Base-by-base conservation (phyloP, 53 echinoderm and acorn worm species). In the Glandiceps talaboti region DNA sequence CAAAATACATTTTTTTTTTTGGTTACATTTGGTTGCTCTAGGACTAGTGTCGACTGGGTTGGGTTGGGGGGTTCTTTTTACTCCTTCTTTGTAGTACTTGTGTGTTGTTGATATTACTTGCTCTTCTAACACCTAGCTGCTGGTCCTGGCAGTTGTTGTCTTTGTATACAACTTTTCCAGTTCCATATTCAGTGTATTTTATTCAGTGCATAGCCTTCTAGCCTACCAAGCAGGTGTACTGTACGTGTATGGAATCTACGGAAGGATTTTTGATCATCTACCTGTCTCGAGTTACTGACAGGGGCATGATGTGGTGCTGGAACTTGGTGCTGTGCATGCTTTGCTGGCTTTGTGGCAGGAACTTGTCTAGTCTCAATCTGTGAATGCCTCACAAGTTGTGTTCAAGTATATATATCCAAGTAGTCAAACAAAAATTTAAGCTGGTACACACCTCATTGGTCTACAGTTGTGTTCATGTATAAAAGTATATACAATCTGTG, bases 251-350 rank as follows among this genome's bases (percentile, higher is more conserved):
- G 79, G 31, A 78, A 32, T 32, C 26, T 32, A 31, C 79, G 31
- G 99, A 92, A 99, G 99, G 99, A 99, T 99, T 99, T 99, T 99
- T 99, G 99, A 99, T 83, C 99, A 99, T 94, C 89, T 85, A 81
- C 80, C 74, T 84, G 89, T 76, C 86, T 79, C 82, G 74, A 32
- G 31, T 27, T 78, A 32, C 32, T 32, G 6, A 1, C 26, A 27
- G 32, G 32, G 32, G 32, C 27, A 1, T 32, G 31, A 20, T 27
- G 79, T 78, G 79, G 31, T 45, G 64, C 20, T 20, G 64, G 64
- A 20, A 45, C 6, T 45, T 45, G 64, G 64, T 12, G 64, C 6
- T 45, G 64, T 45, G 64, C 64, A 45, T 20, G 20, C 6, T 6
- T 20, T 45, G 64, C 64, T 45, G 64, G 64, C 6, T 45, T 45